Base-by-base conservation (phyloP, 1,140 invertebrate genomes). In the Dolichoris vasculosae region DNA sequence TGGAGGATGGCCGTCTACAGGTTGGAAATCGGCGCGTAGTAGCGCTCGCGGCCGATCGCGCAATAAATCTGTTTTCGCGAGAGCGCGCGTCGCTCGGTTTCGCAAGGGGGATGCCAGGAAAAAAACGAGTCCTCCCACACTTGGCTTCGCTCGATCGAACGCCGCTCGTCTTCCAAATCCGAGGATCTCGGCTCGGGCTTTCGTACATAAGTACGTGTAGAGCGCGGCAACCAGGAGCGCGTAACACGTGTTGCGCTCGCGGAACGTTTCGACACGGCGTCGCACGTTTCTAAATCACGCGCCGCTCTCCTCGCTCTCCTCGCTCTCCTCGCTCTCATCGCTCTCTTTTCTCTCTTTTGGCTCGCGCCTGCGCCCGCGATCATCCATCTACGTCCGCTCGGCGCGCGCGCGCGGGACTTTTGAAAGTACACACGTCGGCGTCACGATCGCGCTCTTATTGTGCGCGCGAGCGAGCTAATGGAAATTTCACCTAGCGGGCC, bases 21-120 rank as follows among this genome's bases (percentile, higher is more conserved):
- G 2, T 17, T 51, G 48, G 6, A 51, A 51, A 51, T 67, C 30
- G 46, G 35, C 23, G n/a, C 6, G 55, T 51, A 11, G 7, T 8
- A 20, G 13, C 23, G 40, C 9, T 7, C 51, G 55, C 38, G n/a
- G 30, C 40, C 23, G 40, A 17, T 46, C 75, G 51, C 46, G 63
- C 79, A 48, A 81, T 81, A 81, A 81, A 81, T 81, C 79, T 81
- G 63, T 71, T 51, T 35, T 20, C 51, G 26, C 75, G 55, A 51
- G 48, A 51, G 48, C 6, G 48, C 48, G 48, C 48, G 48, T 17
- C 48, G n/a, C n/a, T n/a, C n/a, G n/a, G 15, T 59, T 59, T 23
- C 55, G 55, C 55, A 59, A 59, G 55, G 55, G 55, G 55, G 23
- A 59, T 26, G 26, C 23, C 23, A 1, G 55, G 4, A 17, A 13